Evolutionary conservation across 2,797 vertebrate species (phyloP).

Genomic region (Ptychobarbus kaznakovi): DNA sequence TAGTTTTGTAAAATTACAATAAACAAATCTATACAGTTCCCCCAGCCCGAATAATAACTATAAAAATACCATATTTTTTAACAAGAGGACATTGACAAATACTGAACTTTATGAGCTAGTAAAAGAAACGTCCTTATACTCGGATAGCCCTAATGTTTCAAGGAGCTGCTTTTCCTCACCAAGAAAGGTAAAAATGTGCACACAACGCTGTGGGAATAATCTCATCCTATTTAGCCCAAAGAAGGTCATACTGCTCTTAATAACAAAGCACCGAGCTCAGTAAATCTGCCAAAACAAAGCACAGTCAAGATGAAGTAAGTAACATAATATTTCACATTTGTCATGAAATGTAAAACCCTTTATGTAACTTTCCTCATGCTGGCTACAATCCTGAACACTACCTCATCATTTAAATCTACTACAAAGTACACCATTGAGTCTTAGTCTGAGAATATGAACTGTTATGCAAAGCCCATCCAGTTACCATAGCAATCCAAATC

Average conservation of each 20-base stretch:
- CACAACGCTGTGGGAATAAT: not conserved
- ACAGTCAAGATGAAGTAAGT: not conserved
- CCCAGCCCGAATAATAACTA: not conserved
- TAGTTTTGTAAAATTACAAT: not conserved
- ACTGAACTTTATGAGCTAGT: not conserved
- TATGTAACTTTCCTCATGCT: constrained; percentile 3
- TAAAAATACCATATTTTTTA: not conserved
- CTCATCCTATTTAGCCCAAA: constrained; percentile 24
- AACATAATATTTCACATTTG: not conserved
- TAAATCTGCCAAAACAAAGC: constrained; percentile 17
- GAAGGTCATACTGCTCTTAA: not conserved
- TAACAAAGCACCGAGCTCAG: not conserved
- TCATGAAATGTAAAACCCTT: constrained; percentile 5
- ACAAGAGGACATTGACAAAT: not conserved
- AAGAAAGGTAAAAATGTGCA: not conserved
- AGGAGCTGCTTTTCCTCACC: not conserved
- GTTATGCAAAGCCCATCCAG: constrained; percentile 27
- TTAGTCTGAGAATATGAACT: constrained; percentile 37
- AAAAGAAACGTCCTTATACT: not conserved
- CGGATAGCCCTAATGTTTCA: not conserved
- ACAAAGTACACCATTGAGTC: constrained; percentile 16
- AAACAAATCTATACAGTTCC: not conserved
- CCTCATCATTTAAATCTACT: not conserved
- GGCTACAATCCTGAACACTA: not conserved
- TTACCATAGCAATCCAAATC: constrained; percentile 68